Evolutionary conservation across 2,113 vertebrate genomes (phyloP).

Genomic region (Peromyscus polionotus): DNA sequence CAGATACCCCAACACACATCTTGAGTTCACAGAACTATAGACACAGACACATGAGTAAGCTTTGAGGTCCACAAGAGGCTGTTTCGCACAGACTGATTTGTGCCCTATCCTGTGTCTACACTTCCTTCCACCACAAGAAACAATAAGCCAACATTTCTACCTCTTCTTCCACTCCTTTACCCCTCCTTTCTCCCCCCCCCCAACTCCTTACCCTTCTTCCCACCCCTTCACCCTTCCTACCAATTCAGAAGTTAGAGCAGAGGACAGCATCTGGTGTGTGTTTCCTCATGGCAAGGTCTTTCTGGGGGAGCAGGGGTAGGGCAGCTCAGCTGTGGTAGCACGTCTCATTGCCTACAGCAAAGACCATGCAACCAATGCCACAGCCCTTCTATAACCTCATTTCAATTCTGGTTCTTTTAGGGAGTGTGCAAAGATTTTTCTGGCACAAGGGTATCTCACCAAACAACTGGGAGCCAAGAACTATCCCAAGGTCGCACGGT

Average conservation of each 20-base stretch:
- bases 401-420: neutral
- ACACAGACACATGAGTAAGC: neutral
- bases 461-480: neutral
- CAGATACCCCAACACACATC: too few species aligned
- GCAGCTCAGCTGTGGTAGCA: neutral
- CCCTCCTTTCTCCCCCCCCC: too few species aligned
- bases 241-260: neutral
- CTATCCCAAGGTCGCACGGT: neutral
- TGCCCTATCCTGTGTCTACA: too few species aligned
- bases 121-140: neutral
- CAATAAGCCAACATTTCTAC: too few species aligned
- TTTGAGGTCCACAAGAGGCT: neutral
- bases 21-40: too few species aligned
- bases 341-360: neutral
- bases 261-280: neutral
- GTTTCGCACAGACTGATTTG: neutral
- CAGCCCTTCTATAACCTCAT: neutral
- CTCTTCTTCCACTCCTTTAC: neutral
- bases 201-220: too few species aligned
- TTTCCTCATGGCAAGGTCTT: neutral
- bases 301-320: neutral
- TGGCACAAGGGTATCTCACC: neutral
- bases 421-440: neutral
- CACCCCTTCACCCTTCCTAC: neutral
- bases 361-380: neutral